Base-by-base conservation (phyloP, 2,888 invertebrate species). In the Ichneumon xanthorius region DNA sequence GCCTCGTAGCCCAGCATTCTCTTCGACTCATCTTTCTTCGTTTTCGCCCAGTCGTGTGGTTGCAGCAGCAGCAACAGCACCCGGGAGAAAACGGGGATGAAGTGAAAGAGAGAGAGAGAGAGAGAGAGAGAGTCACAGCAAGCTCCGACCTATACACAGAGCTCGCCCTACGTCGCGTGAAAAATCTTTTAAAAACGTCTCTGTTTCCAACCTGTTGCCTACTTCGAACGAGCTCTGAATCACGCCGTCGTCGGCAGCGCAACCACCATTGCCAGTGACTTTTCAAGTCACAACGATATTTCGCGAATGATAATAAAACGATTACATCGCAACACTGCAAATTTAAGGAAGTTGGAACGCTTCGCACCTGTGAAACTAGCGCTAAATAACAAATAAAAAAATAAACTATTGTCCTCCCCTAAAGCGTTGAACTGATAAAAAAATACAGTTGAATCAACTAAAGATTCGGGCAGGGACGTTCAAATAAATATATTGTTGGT, bases 121-220 rank as follows among this genome's bases (percentile, higher is more conserved):
- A 26, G 70, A 9, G 45, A 70, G 26, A 80, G 26, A 53, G 22
- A 45, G 14, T 48, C 37, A 45, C 55, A 40, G 45, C 26, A 22
- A 58, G 58, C 45, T 16, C 9, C 68, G 70, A 48, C 58, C 58
- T 71, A 68, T 58, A 68, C 61, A 61, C 14, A 26, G 22, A 22
- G 22, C 11, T 58, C 26, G 11, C n/a, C 7, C 55, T 48, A 16
- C 67, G 45, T 37, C 22, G 58, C 72, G 81, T 72, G 77, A 67
- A 79, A 75, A 55, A 83, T 82, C 83, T 70, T 80, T 84, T 72
- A 83, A 84, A 88, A 88, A 87, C 78, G 79, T 85, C 82, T 85
- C 79, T 71, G 77, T 82, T 84, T 80, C 77, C 84, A 84, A 88
- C 87, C 87, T 87, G 84, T 86, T 87, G 86, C 86, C 84, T 53